Base-by-base conservation (phyloP, 2,888 invertebrate species). In the Scaptomyza caliginosa region DNA sequence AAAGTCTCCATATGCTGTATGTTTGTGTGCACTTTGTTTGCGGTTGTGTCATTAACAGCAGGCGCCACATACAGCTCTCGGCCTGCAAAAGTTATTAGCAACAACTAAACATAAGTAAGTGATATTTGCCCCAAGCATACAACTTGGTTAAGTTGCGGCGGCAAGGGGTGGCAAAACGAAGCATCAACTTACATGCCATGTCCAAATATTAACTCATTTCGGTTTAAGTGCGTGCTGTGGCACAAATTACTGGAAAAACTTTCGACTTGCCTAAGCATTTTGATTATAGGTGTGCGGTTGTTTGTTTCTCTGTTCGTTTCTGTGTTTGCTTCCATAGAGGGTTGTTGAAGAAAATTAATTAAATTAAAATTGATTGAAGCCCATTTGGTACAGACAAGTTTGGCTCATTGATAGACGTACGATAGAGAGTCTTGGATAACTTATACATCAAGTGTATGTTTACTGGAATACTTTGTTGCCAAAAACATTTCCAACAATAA, bases 31-130 rank as follows among this genome's bases (percentile, higher is more conserved):
- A 88, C 88, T 85, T 85, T 85, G 88, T 85, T 85, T 85, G 88
- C 85, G 84, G 88, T 81, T 88, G 82, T 85, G 88, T 84, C 84
- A 85, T 85, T 85, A 85, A 86, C 84, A 84, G 84, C 84, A 88
- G 88, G 83, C 82, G 76, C 87, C 81, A 70, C 34, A 34, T 16
- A 34, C 32, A 83, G 63, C 63, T 63, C 67, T 65, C 62, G 74
- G 78, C 69, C 76, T 69, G 68, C 68, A 85, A 67, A 76, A 85
- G 77, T 84, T 88, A 83, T 88, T 80, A 69, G 84, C 78, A 80
- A 77, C 84, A 84, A 75, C 87, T 85, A 74, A 77, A 72, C 83
- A 82, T 68, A 78, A 86, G 86, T 83, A 86, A 88, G 86, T 80
- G 81, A 86, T 84, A 86, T 88, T 88, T 88, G 86, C 68, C 69